Evolutionary conservation across 2,888 invertebrate genomes (phyloP).

Genomic region (Heteromyza rotundicornis): DNA sequence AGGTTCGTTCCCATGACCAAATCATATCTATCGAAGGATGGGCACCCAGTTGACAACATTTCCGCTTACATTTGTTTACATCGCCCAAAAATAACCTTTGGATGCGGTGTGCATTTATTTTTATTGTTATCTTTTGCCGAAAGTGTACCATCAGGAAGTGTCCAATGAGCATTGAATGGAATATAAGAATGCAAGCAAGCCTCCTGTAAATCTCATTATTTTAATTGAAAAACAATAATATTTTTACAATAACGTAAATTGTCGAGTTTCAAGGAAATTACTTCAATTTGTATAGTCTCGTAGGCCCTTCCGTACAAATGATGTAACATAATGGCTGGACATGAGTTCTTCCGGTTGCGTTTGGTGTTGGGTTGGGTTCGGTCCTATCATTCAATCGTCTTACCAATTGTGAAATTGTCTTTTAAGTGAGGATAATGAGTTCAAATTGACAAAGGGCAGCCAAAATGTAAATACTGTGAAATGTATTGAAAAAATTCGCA

Average conservation of each 20-base stretch:
- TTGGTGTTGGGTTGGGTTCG: neutral
- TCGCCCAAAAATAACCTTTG: neutral
- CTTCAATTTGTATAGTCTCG: neutral
- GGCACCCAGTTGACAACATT: neutral
- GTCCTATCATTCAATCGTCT: neutral
- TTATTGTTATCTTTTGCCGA: conserved; percentile 1
- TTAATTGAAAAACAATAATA: neutral
- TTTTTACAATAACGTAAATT: too few relatives aligned
- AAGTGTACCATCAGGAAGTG: neutral
- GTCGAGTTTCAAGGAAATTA: too few relatives aligned
- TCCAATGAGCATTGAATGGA: neutral
- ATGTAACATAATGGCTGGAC: neutral
- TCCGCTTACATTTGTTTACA: neutral
- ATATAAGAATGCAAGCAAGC: neutral
- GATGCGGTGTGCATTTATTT: neutral
- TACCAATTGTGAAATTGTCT: neutral
- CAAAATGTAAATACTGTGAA: neutral
- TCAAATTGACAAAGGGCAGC: neutral
- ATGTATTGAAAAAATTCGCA: neutral
- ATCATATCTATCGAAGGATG: too few relatives aligned
- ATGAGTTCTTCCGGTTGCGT: neutral
- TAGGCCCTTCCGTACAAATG: neutral
- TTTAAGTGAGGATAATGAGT: neutral
- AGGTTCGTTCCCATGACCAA: neutral
- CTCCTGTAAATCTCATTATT: conserved; percentile 1